Percentiles rank a stretch among this genome's conserved stretches.
These are phyloP conservation scores for Ecliptopera silaceata DNA, from an alignment of 2,888 invertebrate genomes.

Conservation along the genomic window DNA sequence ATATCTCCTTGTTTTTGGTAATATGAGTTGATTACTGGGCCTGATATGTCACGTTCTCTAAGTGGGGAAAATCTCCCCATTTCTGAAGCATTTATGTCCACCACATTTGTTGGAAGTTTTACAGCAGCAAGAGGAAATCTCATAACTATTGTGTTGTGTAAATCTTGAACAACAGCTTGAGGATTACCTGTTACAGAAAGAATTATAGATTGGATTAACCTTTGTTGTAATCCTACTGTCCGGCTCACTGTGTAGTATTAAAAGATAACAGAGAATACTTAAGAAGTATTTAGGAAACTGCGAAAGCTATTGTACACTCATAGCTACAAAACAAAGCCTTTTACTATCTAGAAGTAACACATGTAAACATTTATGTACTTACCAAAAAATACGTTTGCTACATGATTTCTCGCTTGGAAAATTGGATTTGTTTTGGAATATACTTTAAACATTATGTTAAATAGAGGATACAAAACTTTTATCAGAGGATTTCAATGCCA, in stretches of 20 bases:
- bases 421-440: constrained; percentile 25
- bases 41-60: constrained; percentile 85
- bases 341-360: no score
- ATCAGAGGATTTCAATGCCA: no score
- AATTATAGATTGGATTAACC: not conserved
- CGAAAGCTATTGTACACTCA: no score
- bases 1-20: constrained; percentile 54
- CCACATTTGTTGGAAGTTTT: constrained; percentile 84
- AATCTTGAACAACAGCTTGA: constrained; percentile 54
- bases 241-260: no score
- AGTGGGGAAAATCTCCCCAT: constrained; percentile 85
- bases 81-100: constrained; percentile 85
- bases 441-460: constrained; percentile 32
- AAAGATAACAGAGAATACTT: no score
- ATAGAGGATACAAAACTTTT: no score
- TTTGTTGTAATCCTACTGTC: no score
- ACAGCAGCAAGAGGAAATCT: constrained; percentile 82
- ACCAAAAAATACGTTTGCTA: constrained; percentile 27
- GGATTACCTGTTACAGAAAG: constrained; percentile 46
- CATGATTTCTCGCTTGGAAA: constrained; percentile 19
- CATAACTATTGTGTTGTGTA: constrained; percentile 73
- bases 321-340: no score
- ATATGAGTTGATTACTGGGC: constrained; percentile 82
- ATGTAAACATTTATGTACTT: constrained; percentile 13
- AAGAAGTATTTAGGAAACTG: no score